A percentile compares a stretch with the other conserved stretches of the same genome.
Conservation (phyloP, 2,113 vertebrate species). For the Ia io region DNA sequence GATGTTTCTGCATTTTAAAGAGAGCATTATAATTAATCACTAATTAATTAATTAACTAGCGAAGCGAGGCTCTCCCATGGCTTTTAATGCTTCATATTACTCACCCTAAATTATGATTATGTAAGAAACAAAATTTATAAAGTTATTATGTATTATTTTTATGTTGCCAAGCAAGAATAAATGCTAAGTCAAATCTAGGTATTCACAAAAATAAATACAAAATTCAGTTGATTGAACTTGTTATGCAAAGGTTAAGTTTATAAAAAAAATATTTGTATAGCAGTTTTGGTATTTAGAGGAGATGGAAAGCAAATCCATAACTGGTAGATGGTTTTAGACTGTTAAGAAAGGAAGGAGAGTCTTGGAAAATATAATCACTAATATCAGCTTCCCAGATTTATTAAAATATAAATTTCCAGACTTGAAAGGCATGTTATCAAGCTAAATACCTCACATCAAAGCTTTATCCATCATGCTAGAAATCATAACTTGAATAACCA, state of each 20-base stretch:
- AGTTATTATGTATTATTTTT: conserved; percentile 2
- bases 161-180: conserved; percentile 19
- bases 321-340: not conserved
- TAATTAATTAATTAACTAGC: not conserved
- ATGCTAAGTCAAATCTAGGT: not conserved
- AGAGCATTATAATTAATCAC: not conserved
- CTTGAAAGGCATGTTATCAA: not conserved
- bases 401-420: conserved; percentile 22
- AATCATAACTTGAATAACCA: not conserved
- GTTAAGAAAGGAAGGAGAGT: not conserved
- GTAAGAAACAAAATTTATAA: not conserved
- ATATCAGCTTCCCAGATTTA: not conserved
- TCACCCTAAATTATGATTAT: not conserved
- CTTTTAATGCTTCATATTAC: conserved; percentile 30
- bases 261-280: conserved; percentile 50
- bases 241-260: conserved; percentile 35
- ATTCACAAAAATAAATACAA: conserved; percentile 14
- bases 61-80: not conserved
- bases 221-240: not conserved
- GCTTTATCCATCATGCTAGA: not conserved
- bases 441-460: not conserved
- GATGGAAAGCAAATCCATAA: conserved; percentile 9
- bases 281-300: conserved; percentile 13
- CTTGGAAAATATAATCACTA: not conserved
- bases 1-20: not conserved